Base-by-base conservation (phyloP, 1,140 invertebrate genomes). In the Drosophila equinoxialis region DNA sequence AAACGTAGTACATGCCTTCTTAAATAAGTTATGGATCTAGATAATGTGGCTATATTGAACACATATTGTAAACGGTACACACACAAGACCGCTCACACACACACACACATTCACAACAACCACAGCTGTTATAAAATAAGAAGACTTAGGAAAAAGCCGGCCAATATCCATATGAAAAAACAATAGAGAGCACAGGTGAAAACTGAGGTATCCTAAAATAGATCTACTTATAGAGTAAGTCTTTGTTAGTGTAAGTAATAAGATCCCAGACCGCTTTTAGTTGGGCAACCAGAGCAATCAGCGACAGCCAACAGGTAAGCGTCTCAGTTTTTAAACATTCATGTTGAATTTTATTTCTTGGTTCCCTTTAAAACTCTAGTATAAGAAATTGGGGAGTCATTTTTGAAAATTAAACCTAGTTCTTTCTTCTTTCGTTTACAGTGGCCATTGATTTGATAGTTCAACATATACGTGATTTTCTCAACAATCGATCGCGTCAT, bases 381-480 rank as follows among this genome's bases (percentile, higher is more conserved):
- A 71, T 10, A 54, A 33, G 13, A 6, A n/a, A 58, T 42, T 30
- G 2, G 60, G 26, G 14, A 54, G 26, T 17, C 1, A 10, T 39
- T 10, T 30, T 4, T 3, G 30, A 54, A 45, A 10, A 33, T 51
- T 45, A 42, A 37, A 48, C 4, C 37, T 14, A 35, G 23, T 41
- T 41, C 20, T 20, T 6, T 63, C 54, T 63, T 68, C 63, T 69
- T 13, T 86, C 60, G 66, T 74, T 94, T 94, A 55, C 94, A 97
- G 98, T 98, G 91, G 98, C 98, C 55, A 98, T 98, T 90, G 97
- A 98, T 86, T 93, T 98, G 82, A 98, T 99, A 84, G 97, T 98
- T 5, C 97, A 98, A 92, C 97, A 98, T 92, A 98, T 98, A 84
- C 94, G 96, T 90, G 97, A 98, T 93, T 95, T 96, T 78, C 91